A percentile compares a stretch with the other conserved stretches of the same genome.
phyloP scores from a whole-genome alignment of 2,888 invertebrate genomes.

The Hypselothyrea guttata region DNA sequence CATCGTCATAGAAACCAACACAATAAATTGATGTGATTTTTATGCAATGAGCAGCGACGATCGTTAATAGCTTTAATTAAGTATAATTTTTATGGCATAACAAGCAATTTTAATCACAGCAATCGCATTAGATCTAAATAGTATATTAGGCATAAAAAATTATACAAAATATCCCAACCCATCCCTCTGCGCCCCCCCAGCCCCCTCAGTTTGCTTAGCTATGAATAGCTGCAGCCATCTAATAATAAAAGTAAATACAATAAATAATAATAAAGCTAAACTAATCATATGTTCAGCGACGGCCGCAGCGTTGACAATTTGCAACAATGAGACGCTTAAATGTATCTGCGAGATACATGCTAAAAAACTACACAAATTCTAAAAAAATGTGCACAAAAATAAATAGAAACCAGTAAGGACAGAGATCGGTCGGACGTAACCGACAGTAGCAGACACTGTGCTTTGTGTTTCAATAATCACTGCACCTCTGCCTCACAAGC shows the following conservation, averaged over 20 bases:
- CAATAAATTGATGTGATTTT: conserved; percentile 73
- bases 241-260: conserved; percentile 74
- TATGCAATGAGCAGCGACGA: conserved; percentile 53
- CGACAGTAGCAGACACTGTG: too few species aligned
- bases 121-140: conserved; percentile 17
- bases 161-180: conserved; percentile 9
- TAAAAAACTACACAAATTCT: conserved; percentile 41
- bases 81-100: conserved; percentile 50
- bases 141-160: conserved; percentile 5
- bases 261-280: conserved; percentile 76
- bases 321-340: conserved; percentile 68
- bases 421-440: too few species aligned
- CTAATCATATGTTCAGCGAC: conserved; percentile 67
- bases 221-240: conserved; percentile 67
- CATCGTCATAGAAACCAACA: conserved; percentile 57
- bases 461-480: too few species aligned
- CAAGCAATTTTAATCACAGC: conserved; percentile 13
- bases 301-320: conserved; percentile 55
- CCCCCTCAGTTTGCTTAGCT: too few species aligned
- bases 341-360: conserved; percentile 58
- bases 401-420: too few species aligned
- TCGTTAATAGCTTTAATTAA: conserved; percentile 70
- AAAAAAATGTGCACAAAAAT: too few species aligned
- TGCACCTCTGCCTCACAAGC: too few species aligned
- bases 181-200: background rate